Percentiles rank a stretch among this genome's conserved stretches.
Conservation (phyloP, 2,797 vertebrate species). For the Myotis pilosus region DNA sequence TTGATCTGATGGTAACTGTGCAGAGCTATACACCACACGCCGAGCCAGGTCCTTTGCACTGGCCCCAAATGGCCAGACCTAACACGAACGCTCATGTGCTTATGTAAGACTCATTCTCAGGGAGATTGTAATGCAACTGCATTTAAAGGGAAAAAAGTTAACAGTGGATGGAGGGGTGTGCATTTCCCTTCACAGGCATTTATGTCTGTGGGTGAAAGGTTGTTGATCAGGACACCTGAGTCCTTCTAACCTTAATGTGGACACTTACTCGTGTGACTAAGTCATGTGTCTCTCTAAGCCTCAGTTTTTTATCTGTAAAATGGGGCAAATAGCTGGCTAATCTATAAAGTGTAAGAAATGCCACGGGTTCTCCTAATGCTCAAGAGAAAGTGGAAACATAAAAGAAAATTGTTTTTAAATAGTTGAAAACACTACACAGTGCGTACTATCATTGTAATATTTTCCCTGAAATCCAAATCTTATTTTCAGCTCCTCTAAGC, state of each 20-base stretch:
- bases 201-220: not conserved
- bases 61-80: not conserved
- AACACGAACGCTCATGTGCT: not conserved
- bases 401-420: not conserved
- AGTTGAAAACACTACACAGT: not conserved
- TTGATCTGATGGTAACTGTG: not conserved
- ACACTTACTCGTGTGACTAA: not conserved
- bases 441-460: not conserved
- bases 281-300: not conserved
- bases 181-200: not conserved
- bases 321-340: not conserved
- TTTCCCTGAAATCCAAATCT: not conserved
- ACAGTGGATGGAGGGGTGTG: not conserved
- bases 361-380: not conserved
- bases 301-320: constrained; percentile 17
- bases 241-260: not conserved
- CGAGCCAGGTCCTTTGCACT: not conserved
- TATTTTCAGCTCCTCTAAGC: constrained; percentile 17
- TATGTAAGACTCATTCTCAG: not conserved
- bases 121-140: not conserved
- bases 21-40: accelerated
- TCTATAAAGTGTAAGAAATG: not conserved
- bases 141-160: not conserved
- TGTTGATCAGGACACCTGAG: not conserved
- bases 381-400: not conserved